Evolutionary conservation across 2,113 vertebrate species (phyloP).

Genomic region (Chelonoidis abingdonii): DNA sequence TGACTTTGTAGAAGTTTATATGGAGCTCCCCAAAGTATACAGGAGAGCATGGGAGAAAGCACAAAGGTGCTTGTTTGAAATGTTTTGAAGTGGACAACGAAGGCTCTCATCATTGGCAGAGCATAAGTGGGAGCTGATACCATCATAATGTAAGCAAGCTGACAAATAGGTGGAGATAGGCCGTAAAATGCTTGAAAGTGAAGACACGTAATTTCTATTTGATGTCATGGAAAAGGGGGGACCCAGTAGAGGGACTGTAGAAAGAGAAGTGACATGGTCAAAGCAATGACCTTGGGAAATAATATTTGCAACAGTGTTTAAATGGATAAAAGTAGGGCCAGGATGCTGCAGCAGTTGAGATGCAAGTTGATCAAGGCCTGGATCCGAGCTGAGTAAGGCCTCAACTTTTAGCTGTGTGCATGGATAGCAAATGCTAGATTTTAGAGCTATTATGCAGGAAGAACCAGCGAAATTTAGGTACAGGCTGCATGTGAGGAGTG

Average conservation of each 20-base stretch:
- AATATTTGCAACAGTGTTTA: background rate
- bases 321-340: background rate
- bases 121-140: background rate
- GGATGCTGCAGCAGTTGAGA: background rate
- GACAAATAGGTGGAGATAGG: background rate
- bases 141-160: background rate
- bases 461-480: background rate
- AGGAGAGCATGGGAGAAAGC: background rate
- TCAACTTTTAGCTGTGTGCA: background rate
- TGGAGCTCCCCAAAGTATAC: background rate
- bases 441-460: background rate
- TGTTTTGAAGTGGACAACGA: background rate
- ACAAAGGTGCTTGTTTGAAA: background rate
- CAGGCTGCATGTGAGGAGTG: background rate
- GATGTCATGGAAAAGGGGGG: background rate
- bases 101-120: background rate
- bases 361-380: background rate
- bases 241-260: background rate
- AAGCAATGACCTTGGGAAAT: background rate
- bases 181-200: background rate
- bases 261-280: background rate
- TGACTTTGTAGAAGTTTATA: background rate
- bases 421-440: background rate
- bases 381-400: too few relatives aligned
- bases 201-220: background rate